Evolutionary conservation across 2,888 invertebrate species (phyloP), one percentile per base, ranked within the genome.

Genomic region (Magallana nippona): DNA sequence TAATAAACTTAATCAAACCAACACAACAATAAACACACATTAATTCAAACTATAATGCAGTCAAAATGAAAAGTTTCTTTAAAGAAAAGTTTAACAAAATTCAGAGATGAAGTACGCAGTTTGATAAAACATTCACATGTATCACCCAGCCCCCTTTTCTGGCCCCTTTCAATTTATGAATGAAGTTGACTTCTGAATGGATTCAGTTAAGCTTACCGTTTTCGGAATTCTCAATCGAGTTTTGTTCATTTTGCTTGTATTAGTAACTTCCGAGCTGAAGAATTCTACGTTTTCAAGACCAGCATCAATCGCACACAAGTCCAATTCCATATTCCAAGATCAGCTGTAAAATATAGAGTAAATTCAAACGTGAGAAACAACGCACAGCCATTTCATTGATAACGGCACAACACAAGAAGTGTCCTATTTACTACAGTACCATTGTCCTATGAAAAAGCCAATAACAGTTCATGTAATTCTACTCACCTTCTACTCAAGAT

Each of bases 211-310:
- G 63, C 15, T 83, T 83, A 81, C 83, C 79, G 57, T 57, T 80
- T 83, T 83, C 13, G 83, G 83, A 1, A 83, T 83, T 22, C 83
- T 83, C 71, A 80, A 77, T 63, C 80, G 80, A 19, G 71, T 79
- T 80, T 83, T 83, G 19, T 27, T 17, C 27, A 79, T 79, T 22
- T 57, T 56, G 63, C 71, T 57, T 55, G 63, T 80, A 27, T 83
- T 83, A 77, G 77, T 27, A 1, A 32, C n/a, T 19, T 83, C 83
- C 58, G 58, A 55, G n/a, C 63, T 71, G 58, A 83, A 83, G 56
- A 83, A 83, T 79, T 83, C 83, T 17, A 83, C 63, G 32, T 83
- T 80, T 63, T 83, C 83, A 10, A 80, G 27, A 10, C 63, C 58
- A 60, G 71, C 57, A 80, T 83, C 83, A 55, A 71, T 63, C 8